A percentile compares a stretch with the other conserved stretches of the same genome.
Evolutionary conservation across 2,888 invertebrate genomes (phyloP).

Genomic region (Drosophila mimica): DNA sequence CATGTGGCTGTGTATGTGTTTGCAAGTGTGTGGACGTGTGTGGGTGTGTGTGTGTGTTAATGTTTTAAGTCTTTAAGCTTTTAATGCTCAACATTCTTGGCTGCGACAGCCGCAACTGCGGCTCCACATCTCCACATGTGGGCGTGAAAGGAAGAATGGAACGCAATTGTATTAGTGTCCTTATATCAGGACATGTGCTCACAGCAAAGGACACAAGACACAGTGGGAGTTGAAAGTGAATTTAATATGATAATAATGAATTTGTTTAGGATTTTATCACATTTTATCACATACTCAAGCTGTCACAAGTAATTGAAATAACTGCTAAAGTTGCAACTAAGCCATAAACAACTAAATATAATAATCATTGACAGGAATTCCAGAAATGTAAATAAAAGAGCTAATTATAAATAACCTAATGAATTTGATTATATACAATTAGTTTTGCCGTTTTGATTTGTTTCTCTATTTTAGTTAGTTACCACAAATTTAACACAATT

Average conservation of each 20-base stretch:
- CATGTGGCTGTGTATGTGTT: constrained; percentile 22
- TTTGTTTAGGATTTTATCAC: constrained; percentile 24
- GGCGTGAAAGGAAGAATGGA: constrained; percentile 4
- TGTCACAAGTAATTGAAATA: constrained; percentile 28
- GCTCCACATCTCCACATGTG: constrained; percentile 28
- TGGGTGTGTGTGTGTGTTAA: constrained; percentile 54
- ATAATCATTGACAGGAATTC: not conserved
- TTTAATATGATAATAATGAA: constrained; percentile 39
- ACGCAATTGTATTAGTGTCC: constrained; percentile 34
- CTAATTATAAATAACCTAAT: not conserved
- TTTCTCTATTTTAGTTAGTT: not conserved
- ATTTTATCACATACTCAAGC: constrained; percentile 26
- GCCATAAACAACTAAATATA: not conserved
- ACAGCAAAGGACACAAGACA: constrained; percentile 23
- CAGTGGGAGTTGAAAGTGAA: constrained; percentile 35
- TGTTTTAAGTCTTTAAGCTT: constrained; percentile 73
- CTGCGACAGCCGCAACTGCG: constrained; percentile 52
- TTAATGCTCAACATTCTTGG: constrained; percentile 68
- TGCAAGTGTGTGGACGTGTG: constrained; percentile 13
- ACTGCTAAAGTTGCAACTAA: not conserved
- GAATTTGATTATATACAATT: not conserved
- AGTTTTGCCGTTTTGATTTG: not conserved
- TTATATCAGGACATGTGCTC: constrained; percentile 14
- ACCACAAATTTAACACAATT: not conserved
- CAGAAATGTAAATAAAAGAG: not conserved